Evolutionary conservation across 2,797 vertebrate genomes (phyloP), one percentile per base, ranked within the genome.

Genomic region (Zenarchopterus dispar): DNA sequence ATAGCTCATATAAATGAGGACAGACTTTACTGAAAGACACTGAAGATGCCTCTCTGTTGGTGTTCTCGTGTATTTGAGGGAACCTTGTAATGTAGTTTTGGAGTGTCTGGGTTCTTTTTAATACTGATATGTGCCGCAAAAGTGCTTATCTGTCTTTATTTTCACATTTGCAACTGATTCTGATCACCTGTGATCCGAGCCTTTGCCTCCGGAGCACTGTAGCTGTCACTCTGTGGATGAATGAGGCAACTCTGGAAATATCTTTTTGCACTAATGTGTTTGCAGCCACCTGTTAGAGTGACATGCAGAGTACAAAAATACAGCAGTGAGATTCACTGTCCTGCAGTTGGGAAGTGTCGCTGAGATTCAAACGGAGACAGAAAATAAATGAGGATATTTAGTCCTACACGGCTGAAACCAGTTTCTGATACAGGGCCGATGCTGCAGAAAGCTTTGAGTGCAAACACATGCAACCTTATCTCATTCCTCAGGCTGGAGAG

Each of bases 261-360:
- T 74, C 57, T 31, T 15, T 73, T 70, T 66, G 50, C 86, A 70
- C 43, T 64, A 7, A 70, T 51, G 60, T 57, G 28, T 60, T 53
- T 59, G 62, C 54, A 70, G 16, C 61, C 77, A 87, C 83, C 83
- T 85, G 84, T 78, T 74, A 63, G 69, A 43, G 53, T 28, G 21
- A 56, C 56, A 57, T 36, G 62, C 44, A 53, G 33, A 51, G 59
- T 41, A 56, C 24, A 56, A 59, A 64, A 36, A 59, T n/a, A 50
- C 26, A 59, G 39, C 45, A 18, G 16, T n/a, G n/a, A 51, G 39
- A 28, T 48, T 60, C 49, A 61, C 57, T 5, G 36, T 13, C 36
- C 36, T 16, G 13, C 36, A 39, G 11, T 15, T 39, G 36, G 3
- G 5, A 39, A 39, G 2, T 15, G 10, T 36, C 9, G 8, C 8